A percentile compares a stretch with the other conserved stretches of the same genome.
These are phyloP conservation scores for Progne subis DNA, from an alignment of 2,113 vertebrate species.

Conservation along the genomic window DNA sequence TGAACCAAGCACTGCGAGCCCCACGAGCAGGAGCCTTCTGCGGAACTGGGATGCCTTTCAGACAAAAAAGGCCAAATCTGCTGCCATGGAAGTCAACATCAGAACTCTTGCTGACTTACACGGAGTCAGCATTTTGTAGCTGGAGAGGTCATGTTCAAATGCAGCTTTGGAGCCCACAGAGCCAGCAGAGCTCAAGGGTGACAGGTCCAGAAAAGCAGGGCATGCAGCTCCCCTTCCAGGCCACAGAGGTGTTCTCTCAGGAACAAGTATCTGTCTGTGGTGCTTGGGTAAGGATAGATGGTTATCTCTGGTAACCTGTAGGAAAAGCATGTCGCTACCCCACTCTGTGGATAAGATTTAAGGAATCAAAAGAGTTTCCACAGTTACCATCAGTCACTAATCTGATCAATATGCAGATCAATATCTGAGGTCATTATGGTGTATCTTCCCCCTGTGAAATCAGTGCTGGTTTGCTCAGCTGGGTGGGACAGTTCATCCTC, in stretches of 20 bases:
- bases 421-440: background rate
- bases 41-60: background rate
- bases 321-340: background rate
- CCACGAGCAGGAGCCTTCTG: background rate
- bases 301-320: background rate
- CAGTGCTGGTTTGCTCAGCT: accelerated
- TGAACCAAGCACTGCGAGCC: background rate
- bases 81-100: background rate
- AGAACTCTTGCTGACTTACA: background rate
- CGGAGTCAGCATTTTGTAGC: background rate
- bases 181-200: background rate
- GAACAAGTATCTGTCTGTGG: background rate
- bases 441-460: background rate
- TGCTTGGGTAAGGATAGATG: background rate
- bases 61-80: background rate
- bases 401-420: background rate
- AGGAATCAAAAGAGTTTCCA: background rate
- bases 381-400: background rate
- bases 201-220: background rate
- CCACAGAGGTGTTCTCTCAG: background rate
- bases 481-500: background rate
- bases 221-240: background rate
- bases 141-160: background rate
- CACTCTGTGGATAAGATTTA: background rate
- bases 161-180: background rate